Evolutionary conservation across 2,797 vertebrate genomes (phyloP).

Genomic region (Gadopsis marmoratus): DNA sequence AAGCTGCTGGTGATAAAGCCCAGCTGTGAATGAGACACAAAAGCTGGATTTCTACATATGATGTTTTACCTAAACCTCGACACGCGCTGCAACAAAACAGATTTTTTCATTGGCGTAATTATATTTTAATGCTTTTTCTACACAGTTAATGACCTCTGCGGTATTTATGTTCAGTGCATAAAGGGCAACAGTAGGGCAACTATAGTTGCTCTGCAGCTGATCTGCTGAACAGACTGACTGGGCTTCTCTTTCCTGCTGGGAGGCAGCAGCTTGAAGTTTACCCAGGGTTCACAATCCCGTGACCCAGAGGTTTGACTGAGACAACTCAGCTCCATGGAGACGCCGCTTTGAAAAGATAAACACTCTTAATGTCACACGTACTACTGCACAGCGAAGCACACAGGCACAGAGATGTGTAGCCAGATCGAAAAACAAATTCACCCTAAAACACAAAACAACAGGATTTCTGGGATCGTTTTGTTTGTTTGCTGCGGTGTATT

Average conservation of each 20-base stretch:
- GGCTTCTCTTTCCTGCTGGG: constrained; percentile 58
- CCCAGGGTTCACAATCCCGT: constrained; percentile 64
- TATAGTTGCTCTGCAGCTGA: constrained; percentile 23
- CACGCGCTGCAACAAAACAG: not conserved
- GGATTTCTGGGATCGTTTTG: not conserved
- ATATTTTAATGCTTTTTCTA: not conserved
- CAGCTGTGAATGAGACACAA: not conserved
- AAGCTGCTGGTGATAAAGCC: not conserved
- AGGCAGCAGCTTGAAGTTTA: constrained; percentile 73
- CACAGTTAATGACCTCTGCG: not conserved
- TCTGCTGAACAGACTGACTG: constrained; percentile 34
- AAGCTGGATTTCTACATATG: not conserved
- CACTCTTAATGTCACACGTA: constrained; percentile 48
- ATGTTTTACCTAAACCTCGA: not conserved
- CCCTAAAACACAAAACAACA: not conserved
- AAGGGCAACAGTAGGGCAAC: not conserved
- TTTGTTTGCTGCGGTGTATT: not conserved
- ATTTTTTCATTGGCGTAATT: not conserved
- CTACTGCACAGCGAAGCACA: constrained; percentile 17
- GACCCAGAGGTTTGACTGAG: constrained; percentile 69
- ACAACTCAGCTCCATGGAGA: constrained; percentile 76
- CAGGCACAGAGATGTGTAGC: not conserved
- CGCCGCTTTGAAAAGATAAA: constrained; percentile 69
- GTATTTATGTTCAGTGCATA: constrained; percentile 9
- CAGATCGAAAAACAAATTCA: not conserved